Evolutionary conservation across 2,888 invertebrate species (phyloP).

Genomic region (Spisula subtruncata): DNA sequence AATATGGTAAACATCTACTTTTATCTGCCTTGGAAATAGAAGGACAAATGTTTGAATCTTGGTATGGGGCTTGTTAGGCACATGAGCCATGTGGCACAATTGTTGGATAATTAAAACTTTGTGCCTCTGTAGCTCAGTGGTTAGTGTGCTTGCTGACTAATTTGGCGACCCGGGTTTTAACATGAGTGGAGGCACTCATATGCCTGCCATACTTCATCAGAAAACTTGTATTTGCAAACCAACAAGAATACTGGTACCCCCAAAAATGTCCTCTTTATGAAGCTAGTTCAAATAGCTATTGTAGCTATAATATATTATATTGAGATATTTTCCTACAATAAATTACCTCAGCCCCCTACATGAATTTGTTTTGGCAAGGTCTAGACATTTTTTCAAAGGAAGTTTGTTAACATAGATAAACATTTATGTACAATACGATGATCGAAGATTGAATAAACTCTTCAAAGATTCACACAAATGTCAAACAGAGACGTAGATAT

Average conservation of each 20-base stretch:
- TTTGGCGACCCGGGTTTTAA: too few relatives aligned
- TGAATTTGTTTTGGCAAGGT: slow-evolving; percentile 17
- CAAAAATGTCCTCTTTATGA: background rate
- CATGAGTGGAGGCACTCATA: too few relatives aligned
- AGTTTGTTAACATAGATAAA: background rate
- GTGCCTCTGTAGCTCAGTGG: too few relatives aligned
- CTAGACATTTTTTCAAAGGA: background rate
- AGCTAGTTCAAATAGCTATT: background rate
- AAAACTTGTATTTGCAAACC: background rate
- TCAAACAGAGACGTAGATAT: background rate
- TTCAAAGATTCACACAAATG: background rate
- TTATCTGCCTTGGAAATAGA: background rate
- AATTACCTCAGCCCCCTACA: slow-evolving; percentile 13
- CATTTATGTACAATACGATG: background rate
- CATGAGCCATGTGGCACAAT: background rate
- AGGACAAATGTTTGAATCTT: background rate
- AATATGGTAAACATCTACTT: too few relatives aligned
- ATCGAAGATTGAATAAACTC: background rate
- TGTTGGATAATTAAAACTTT: too few relatives aligned
- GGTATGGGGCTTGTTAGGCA: background rate
- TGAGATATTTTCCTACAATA: background rate
- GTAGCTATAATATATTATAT: background rate
- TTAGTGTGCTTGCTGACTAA: too few relatives aligned
- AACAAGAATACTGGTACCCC: background rate
- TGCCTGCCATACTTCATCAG: too few relatives aligned